phyloP scores from a whole-genome alignment of 2,797 vertebrate genomes.

The Onychomys arenicola region DNA sequence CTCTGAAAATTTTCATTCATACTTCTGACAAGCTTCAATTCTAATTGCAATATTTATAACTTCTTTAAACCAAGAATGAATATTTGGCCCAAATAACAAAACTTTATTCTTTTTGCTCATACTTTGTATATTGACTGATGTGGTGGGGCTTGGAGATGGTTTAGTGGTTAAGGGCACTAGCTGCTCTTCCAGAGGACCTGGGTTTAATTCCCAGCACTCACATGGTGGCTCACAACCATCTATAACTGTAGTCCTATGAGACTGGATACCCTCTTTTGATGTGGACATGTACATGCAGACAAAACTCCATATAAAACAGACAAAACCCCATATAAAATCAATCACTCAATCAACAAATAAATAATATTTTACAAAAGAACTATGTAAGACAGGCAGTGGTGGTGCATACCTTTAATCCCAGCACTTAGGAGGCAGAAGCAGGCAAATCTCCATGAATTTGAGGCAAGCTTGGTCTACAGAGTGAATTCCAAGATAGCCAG shows the following conservation, averaged over 20 bases:
- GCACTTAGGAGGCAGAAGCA: not conserved
- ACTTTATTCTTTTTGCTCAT: conserved; percentile 25
- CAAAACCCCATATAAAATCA: not conserved
- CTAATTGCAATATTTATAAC: not conserved
- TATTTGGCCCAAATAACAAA: conserved; percentile 37
- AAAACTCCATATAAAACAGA: not conserved
- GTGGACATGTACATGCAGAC: not conserved
- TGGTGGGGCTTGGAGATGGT: not conserved
- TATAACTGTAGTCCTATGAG: not conserved
- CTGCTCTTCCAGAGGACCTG: not conserved
- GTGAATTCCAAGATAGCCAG: not conserved
- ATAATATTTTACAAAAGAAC: not conserved
- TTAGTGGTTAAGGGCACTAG: not conserved
- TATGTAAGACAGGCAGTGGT: not conserved
- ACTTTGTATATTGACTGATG: conserved; percentile 37
- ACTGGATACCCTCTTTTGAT: not conserved
- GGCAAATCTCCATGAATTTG: not conserved
- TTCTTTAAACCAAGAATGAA: conserved; percentile 39
- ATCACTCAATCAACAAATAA: not conserved
- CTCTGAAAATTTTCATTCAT: not conserved
- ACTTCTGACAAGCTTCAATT: not conserved
- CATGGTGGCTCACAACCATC: not conserved
- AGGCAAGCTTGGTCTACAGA: not conserved
- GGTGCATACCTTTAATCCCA: not conserved
- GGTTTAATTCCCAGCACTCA: not conserved